Evolutionary conservation across 1,140 invertebrate genomes (phyloP).

Genomic region (Saccostrea echinata): DNA sequence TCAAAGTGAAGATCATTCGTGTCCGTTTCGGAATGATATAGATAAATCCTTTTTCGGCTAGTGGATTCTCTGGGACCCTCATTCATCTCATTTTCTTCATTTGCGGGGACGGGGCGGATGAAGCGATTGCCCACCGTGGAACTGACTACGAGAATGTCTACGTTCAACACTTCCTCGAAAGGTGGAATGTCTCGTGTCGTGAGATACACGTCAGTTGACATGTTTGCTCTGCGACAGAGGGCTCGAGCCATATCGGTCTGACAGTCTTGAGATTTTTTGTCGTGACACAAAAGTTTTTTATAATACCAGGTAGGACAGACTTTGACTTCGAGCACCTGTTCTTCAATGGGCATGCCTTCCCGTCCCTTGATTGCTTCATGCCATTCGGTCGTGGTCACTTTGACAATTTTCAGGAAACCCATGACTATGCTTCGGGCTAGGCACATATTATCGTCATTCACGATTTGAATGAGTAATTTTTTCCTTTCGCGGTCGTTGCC

Average conservation of each 20-base stretch:
- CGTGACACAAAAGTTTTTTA: background rate
- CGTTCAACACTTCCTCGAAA: constrained; percentile 38
- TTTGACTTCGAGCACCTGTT: constrained; percentile 9
- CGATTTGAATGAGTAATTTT: constrained; percentile 39
- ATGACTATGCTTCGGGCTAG: constrained; percentile 28
- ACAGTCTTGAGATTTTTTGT: background rate
- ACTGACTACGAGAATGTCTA: constrained; percentile 7
- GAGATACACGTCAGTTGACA: background rate
- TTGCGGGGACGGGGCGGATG: constrained; percentile 24
- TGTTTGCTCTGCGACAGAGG: background rate
- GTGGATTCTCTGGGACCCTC: background rate
- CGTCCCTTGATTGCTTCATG: background rate
- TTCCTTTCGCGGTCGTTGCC: background rate
- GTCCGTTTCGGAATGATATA: background rate
- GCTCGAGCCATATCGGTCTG: background rate
- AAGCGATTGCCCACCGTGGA: constrained; percentile 37
- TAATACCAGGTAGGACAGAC: constrained; percentile 30
- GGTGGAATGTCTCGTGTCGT: background rate
- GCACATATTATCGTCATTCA: constrained; percentile 28
- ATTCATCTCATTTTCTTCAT: background rate
- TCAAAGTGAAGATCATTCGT: constrained; percentile 16
- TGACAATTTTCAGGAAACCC: background rate
- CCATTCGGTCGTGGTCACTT: background rate
- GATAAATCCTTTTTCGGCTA: background rate
- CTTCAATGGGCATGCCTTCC: constrained; percentile 1